Base-by-base conservation (phyloP, 1,140 invertebrate species). In the Apocrypta bakeri region DNA sequence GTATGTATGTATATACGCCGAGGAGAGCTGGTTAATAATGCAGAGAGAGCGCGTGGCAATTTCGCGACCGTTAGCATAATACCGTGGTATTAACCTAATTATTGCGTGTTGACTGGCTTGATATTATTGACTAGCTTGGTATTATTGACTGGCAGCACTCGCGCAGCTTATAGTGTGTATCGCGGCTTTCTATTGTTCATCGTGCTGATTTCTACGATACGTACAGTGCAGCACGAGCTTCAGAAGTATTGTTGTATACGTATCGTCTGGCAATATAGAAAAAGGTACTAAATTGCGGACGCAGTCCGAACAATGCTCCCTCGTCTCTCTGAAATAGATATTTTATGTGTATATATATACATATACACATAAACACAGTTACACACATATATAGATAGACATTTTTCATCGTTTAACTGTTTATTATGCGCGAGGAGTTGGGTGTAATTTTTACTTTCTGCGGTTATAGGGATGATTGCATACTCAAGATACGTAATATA, bases 71-170 rank as follows among this genome's bases (percentile, higher is more conserved):
- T 80, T 75, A 63, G 56, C 31, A 11, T 80, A 79, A 83, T 83
- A 24, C 77, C 31, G 31, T 48, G 42, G 29, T 74, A 83, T 79
- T 79, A 83, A 79, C 77, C 77, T 83, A 83, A 83, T 83, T 83
- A 79, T 83, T 79, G 69, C 77, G 48, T 33, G 63, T 69, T 75
- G 77, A 75, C 77, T 69, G 40, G 68, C 37, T 73, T 33, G 6
- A 66, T 78, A 29, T 79, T 66, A 79, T 74, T 79, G 56, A 79
- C 37, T 79, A 71, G 3, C 7, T 73, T 33, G 6, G 56, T 78
- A 29, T 79, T 66, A 79, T 74, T 79, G 56, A 79, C 37, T 79
- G 77, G 3, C 7, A 4, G 71, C 21, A 1, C 42, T 11, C 37
- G 71, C 40, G 69, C 69, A 56, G 48, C n/a, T 0, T 61, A 24